Base-by-base conservation (phyloP, 2,113 vertebrate species). In the Leucoraja erinaceus region DNA sequence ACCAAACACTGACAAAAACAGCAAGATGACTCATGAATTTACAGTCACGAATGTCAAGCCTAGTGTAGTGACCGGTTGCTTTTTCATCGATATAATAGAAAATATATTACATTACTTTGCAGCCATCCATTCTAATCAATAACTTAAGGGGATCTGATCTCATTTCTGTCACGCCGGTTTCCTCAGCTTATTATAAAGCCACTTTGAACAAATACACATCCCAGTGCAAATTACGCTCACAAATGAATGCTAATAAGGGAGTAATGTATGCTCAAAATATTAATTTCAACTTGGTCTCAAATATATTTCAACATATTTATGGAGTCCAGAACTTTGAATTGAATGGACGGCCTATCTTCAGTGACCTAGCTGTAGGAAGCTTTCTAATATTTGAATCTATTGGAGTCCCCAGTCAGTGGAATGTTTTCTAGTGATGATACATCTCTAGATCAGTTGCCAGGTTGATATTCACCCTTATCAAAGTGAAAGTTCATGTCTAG, bases 1-100 rank as follows among this genome's bases (percentile, higher is more conserved):
- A 54, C 78, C 54, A 54, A 56, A 84, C 81, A 56, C 33, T 54
- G 78, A 81, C 54, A 84, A 84, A 84, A 84, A 59, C 54, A 83
- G 14, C 18, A 47, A 56, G 47, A n/a, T 83, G 4, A 84, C 38
- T 84, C 54, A 81, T 33, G 78, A 81, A 81, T 54, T 54, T 81
- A 14, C 31, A 81, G 47, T 25, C 54, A 84, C 81, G 10, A 59
- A 56, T 84, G 16, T 25, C 81, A 59, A 7, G 10, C 81, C 54
- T 54, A 10, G 47, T 25, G 54, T 0, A 47, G 33, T 10, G 14
- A 20, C 12, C 56, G 56, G 2, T 54, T 78, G 76, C 16, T n/a
- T 7, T 16, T 78, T 31, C 76, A 38, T 16, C 38, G 38, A 10
- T 79, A 79, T 4, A 77, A 9, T 10, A 10, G 7, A 0, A 66